A percentile compares a stretch with the other conserved stretches of the same genome.
These are phyloP conservation scores for Gerosis bhagava DNA, from an alignment of 2,888 invertebrate genomes.

Conservation along the genomic window DNA sequence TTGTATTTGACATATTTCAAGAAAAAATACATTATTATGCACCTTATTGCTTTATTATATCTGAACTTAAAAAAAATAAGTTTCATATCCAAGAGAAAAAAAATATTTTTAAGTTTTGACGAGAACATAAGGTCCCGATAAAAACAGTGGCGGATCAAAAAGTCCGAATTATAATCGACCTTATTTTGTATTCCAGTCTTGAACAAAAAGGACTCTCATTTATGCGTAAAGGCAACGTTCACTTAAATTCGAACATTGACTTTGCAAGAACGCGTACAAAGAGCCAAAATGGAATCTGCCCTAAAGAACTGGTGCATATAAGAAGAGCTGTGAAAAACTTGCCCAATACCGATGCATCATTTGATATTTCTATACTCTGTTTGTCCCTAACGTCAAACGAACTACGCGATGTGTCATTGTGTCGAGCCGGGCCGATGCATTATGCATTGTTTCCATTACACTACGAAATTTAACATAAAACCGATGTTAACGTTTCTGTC, in stretches of 20 bases:
- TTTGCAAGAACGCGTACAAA: constrained; percentile 60
- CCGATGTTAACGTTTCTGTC: constrained; percentile 73
- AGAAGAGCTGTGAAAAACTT: constrained; percentile 65
- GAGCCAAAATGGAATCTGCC: constrained; percentile 47
- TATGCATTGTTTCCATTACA: constrained; percentile 80
- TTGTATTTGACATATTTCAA: too few species aligned
- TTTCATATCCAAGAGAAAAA: too few species aligned
- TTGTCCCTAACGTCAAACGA: constrained; percentile 67
- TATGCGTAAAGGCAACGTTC: constrained; percentile 72
- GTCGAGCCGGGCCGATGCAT: constrained; percentile 68
- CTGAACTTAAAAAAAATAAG: too few species aligned
- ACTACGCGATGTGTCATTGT: constrained; percentile 76
- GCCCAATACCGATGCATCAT: constrained; percentile 43
- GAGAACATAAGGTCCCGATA: constrained; percentile 8
- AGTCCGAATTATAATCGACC: constrained; percentile 60
- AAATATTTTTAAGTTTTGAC: constrained; percentile 7
- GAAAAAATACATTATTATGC: too few species aligned
- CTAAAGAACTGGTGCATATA: constrained; percentile 39
- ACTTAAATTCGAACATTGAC: constrained; percentile 64
- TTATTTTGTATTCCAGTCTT: constrained; percentile 68
- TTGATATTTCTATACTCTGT: constrained; percentile 61
- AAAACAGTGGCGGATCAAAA: constrained; percentile 46
- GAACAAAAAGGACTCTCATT: constrained; percentile 72
- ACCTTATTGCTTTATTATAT: too few species aligned
- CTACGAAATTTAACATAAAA: constrained; percentile 79